phyloP scores from a whole-genome alignment of 1,140 invertebrate genomes.

The Lucilia sericata region DNA sequence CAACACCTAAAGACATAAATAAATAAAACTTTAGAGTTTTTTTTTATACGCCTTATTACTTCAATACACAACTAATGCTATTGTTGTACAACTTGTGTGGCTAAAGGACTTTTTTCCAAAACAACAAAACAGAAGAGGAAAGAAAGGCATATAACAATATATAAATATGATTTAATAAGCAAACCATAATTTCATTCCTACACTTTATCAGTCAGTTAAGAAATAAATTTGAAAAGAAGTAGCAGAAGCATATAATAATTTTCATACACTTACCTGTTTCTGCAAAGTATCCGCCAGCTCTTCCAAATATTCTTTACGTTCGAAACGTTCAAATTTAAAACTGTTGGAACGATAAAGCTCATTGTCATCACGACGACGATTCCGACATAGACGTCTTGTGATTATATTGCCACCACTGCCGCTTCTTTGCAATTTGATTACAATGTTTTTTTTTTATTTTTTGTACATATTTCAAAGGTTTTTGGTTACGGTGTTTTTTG shows the following conservation, averaged over 20 bases:
- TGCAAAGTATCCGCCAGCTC: constrained; percentile 69
- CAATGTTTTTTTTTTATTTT: not conserved
- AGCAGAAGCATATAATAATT: too few species aligned
- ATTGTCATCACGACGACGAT: constrained; percentile 78
- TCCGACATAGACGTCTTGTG: constrained; percentile 77
- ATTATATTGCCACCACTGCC: constrained; percentile 66
- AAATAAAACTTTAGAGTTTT: not conserved
- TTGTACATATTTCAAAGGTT: constrained; percentile 46
- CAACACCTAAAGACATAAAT: constrained; percentile 1
- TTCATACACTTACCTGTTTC: constrained; percentile 69
- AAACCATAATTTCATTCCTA: not conserved
- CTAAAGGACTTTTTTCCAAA: too few species aligned
- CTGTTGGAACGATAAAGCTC: constrained; percentile 85
- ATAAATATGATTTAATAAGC: constrained; percentile 25
- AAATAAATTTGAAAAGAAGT: not conserved
- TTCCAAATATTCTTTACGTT: constrained; percentile 75
- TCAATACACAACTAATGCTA: constrained; percentile 11
- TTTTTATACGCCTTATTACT: not conserved
- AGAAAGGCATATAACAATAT: not conserved
- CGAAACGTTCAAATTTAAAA: constrained; percentile 86
- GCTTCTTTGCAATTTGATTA: constrained; percentile 50
- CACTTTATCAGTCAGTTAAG: not conserved
- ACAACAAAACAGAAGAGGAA: not conserved
- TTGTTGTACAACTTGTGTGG: not conserved
- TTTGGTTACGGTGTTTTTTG: too few species aligned